These are phyloP conservation scores for Planiliza haematocheilus DNA, from an alignment of 2,113 vertebrate genomes.

Conservation along the genomic window DNA sequence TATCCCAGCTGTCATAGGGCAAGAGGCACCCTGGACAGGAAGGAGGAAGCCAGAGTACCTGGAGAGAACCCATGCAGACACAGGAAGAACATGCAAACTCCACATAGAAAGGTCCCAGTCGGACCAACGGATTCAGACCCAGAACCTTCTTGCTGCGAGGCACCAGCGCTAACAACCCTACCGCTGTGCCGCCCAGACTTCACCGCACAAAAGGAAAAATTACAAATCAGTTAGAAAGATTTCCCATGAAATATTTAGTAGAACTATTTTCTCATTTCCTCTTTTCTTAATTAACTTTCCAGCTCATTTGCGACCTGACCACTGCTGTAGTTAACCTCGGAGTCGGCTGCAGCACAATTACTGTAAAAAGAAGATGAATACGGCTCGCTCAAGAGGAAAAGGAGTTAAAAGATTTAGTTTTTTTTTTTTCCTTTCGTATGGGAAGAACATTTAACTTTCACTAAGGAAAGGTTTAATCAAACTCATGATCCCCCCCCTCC, in stretches of 20 bases:
- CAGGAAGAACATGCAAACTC: too few relatives aligned
- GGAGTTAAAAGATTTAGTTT: conserved; percentile 19
- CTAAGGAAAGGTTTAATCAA: conserved; percentile 51
- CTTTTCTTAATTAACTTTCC: background rate
- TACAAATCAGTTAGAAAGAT: background rate
- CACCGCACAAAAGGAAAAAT: background rate
- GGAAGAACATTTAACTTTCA: conserved; percentile 57
- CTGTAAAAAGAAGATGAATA: conserved; percentile 6
- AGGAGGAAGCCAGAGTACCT: too few relatives aligned
- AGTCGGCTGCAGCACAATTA: background rate
- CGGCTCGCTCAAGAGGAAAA: conserved; percentile 26
- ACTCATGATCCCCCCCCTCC: conserved; percentile 17
- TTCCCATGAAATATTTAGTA: background rate
- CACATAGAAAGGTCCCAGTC: too few relatives aligned
- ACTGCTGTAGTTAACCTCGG: background rate
- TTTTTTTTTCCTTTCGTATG: conserved; percentile 24
- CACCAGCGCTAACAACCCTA: too few relatives aligned
- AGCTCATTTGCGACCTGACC: background rate
- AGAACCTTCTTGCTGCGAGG: too few relatives aligned
- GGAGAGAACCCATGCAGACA: too few relatives aligned
- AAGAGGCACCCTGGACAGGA: too few relatives aligned
- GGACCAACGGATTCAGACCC: too few relatives aligned
- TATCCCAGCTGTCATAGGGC: too few relatives aligned
- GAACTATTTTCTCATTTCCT: background rate
- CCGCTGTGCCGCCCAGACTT: too few relatives aligned